Evolutionary conservation across 37 sponge, comb jelly and placozoan genomes (phyloP), one percentile per base, ranked within the genome.

Genomic region (Halisarca cf. caerulea): DNA sequence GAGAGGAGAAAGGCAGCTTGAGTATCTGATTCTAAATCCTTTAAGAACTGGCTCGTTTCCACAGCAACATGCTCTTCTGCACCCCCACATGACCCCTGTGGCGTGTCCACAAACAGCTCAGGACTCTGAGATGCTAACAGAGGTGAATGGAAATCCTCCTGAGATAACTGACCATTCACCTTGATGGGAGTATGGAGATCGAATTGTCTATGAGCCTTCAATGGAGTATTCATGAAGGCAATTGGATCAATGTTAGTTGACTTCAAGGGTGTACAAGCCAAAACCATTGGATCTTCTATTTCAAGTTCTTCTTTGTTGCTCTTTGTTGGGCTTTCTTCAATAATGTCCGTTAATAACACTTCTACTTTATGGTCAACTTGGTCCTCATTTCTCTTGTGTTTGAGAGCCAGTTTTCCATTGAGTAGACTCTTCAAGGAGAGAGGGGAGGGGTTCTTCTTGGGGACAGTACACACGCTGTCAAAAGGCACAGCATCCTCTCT

Each of bases 291-390:
- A 40, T 74, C 45, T 74, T 74, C 77, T 39, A 7, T 28, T 5
- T 15, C 30, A n/a, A 62, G 25, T 6, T 62, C 64, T 15, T 28
- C 30, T 7, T 6, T 20, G 45, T 42, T 41, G 6, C 24, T 44
- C 20, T 74, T 74, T 74, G 45, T 4, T 5, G 77, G 77, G 44
- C 77, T 74, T 24, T 42, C 77, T 25, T 44, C 44, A 74, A 43
- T 74, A 37, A 74, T 42, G 25, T 74, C 77, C 1, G 77, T 74
- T 6, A 74, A 1, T 11, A 74, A 44, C 44, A 5, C 25, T 37
- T 74, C 77, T 1, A 74, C 77, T 2, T 40, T 37, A 11, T 21
- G 45, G 25, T 74, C 77, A n/a, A 40, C 0, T 15, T 6, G 18
- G 15, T 42, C 51, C 6, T 47, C 51, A 47, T 11, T 27, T 30